phyloP scores from a whole-genome alignment of 2,888 invertebrate species.

The Polyommatus icarus region DNA sequence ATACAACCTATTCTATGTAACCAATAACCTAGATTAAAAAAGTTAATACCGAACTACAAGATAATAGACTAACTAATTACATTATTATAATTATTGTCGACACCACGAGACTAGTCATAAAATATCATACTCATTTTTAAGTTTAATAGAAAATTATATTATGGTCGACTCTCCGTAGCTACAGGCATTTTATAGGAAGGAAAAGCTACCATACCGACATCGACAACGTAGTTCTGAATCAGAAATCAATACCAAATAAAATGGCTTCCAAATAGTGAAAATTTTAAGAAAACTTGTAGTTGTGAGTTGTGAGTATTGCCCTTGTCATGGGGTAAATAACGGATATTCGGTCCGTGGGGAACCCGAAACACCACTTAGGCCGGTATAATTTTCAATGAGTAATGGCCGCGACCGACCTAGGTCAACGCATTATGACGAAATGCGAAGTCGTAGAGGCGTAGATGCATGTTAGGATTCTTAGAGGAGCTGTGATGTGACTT shows the following conservation, averaged over 20 bases:
- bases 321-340: slow-evolving; percentile 16
- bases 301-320: background rate
- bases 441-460: slow-evolving; percentile 32
- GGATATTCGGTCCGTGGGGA: slow-evolving; percentile 55
- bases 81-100: too few species aligned
- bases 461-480: background rate
- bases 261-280: background rate
- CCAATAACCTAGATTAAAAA: too few species aligned
- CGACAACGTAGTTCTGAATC: background rate
- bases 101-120: too few species aligned
- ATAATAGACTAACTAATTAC: too few species aligned
- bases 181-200: too few species aligned
- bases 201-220: background rate
- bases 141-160: too few species aligned
- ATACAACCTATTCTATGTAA: too few species aligned
- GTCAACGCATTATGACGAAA: slow-evolving; percentile 63
- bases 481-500: background rate
- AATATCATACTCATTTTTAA: too few species aligned
- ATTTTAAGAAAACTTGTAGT: background rate
- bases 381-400: slow-evolving; percentile 77
- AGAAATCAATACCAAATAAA: too few species aligned
- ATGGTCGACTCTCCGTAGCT: too few species aligned
- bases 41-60: too few species aligned
- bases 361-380: slow-evolving; percentile 76
- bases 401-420: slow-evolving; percentile 67